Evolutionary conservation across 2,888 invertebrate genomes (phyloP).

Genomic region (Orchesellides sinensis): DNA sequence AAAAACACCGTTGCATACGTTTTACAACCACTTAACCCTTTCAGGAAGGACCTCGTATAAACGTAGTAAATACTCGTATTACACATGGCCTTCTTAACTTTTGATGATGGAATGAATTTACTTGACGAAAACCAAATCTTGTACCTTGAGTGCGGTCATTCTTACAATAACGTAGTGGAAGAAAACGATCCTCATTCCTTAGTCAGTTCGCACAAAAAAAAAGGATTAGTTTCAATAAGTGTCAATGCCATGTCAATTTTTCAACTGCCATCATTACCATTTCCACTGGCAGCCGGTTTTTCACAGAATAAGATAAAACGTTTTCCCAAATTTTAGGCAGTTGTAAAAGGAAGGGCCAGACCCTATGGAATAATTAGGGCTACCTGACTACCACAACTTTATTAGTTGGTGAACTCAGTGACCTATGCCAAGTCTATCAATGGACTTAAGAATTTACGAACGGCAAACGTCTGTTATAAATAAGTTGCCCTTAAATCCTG

Average conservation of each 20-base stretch:
- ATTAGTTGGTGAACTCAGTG: no score
- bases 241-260: background rate
- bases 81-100: background rate
- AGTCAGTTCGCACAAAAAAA: no score
- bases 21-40: background rate
- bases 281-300: background rate
- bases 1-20: no score
- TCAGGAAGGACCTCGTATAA: background rate
- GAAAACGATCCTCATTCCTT: background rate
- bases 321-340: no score
- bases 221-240: background rate
- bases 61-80: background rate
- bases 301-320: background rate
- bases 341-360: no score
- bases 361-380: no score
- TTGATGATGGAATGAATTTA: background rate
- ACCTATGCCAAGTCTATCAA: no score
- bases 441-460: no score
- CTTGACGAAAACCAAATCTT: constrained; percentile 14
- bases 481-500: no score
- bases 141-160: constrained; percentile 17
- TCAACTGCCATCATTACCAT: constrained; percentile 1
- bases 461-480: no score
- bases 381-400: no score
- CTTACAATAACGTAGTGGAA: background rate